These are phyloP conservation scores for Merluccius polli DNA, from an alignment of 2,797 vertebrate genomes.

Conservation along the genomic window DNA sequence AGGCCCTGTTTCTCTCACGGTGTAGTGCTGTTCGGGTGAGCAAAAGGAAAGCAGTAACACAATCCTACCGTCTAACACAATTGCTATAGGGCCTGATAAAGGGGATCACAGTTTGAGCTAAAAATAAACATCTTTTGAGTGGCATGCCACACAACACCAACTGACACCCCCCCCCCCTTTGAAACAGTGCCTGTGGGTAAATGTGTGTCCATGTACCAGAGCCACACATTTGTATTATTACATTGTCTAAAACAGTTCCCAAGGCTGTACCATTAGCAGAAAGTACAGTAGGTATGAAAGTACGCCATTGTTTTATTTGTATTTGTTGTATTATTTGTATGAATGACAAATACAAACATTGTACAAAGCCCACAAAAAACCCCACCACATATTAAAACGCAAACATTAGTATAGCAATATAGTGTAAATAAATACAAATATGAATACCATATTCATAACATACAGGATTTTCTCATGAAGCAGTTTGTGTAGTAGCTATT, in stretches of 20 bases:
- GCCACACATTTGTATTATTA: not conserved
- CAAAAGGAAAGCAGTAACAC: slow-evolving; percentile 62
- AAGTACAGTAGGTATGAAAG: not conserved
- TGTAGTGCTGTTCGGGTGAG: slow-evolving; percentile 46
- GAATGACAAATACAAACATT: not conserved
- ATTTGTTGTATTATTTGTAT: not conserved
- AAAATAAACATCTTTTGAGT: slow-evolving; percentile 84
- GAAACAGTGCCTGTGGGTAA: slow-evolving; percentile 16
- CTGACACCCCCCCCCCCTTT: slow-evolving; percentile 64
- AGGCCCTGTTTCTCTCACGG: slow-evolving; percentile 39
- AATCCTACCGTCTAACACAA: slow-evolving; percentile 61
- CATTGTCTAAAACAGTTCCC: not conserved
- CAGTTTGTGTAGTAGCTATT: not conserved
- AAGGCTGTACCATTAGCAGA: not conserved
- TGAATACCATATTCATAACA: not conserved
- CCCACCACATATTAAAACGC: not conserved
- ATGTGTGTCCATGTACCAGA: slow-evolving; percentile 6
- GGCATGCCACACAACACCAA: slow-evolving; percentile 84
- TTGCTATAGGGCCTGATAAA: slow-evolving; percentile 72
- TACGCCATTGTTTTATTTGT: not conserved
- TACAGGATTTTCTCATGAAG: not conserved
- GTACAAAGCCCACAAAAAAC: not conserved
- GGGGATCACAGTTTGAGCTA: slow-evolving; percentile 79
- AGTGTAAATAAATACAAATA: not conserved
- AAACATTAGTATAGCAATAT: not conserved